Percentiles rank a stretch among this genome's conserved stretches.
phyloP scores from a whole-genome alignment of 2,797 vertebrate genomes.

The Euthynnus affinis region DNA sequence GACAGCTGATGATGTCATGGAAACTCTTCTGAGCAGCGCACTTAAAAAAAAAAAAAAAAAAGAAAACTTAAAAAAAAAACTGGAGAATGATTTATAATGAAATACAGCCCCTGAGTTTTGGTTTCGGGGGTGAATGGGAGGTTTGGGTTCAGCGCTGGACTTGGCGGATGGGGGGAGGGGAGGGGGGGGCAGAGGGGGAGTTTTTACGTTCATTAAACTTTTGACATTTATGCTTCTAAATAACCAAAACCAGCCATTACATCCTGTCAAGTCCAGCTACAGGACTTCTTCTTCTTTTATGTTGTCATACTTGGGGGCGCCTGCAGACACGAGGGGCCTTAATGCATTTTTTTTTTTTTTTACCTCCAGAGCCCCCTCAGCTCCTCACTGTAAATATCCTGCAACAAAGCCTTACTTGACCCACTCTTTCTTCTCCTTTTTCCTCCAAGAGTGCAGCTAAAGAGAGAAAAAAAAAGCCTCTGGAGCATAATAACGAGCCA shows the following conservation, averaged over 20 bases:
- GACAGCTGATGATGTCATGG: conserved; percentile 86
- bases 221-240: conserved; percentile 46
- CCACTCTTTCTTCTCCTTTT: conserved; percentile 1
- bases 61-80: too few relatives aligned
- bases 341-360: conserved; percentile 46
- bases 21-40: conserved; percentile 79
- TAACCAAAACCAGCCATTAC: conserved; percentile 67
- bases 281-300: conserved; percentile 18
- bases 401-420: conserved; percentile 52
- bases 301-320: background rate
- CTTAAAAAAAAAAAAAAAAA: too few relatives aligned
- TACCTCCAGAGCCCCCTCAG: conserved; percentile 29
- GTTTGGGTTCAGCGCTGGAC: conserved; percentile 24
- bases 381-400: conserved; percentile 42
- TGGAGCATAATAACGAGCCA: conserved; percentile 36
- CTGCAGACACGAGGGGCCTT: conserved; percentile 44
- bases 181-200: background rate
- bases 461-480: conserved; percentile 39
- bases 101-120: conserved; percentile 66
- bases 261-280: conserved; percentile 36
- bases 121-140: conserved; percentile 28
- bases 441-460: conserved; percentile 4
- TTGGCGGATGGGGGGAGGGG: too few relatives aligned
- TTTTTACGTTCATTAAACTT: conserved; percentile 57
- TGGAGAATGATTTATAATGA: conserved; percentile 82